Evolutionary conservation across 2,797 vertebrate genomes (phyloP), one percentile per base, ranked within the genome.

Genomic region (Numenius phaeopus): DNA sequence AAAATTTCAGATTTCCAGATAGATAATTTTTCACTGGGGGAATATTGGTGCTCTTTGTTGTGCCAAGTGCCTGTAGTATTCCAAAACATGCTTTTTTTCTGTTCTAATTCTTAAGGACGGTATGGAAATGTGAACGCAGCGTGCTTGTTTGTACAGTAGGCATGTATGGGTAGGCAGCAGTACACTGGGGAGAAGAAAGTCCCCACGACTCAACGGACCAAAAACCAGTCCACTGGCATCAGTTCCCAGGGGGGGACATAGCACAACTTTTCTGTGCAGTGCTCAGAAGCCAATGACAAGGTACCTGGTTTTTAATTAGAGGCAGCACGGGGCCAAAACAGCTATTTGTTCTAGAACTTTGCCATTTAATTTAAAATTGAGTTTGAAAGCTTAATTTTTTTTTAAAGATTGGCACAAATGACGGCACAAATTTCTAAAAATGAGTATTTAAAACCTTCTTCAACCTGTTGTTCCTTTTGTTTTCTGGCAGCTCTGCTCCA

Each of bases 11-110:
- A 46, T 90, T 83, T 57, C 47, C 66, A 59, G 79, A 90, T 80
- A 34, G 57, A 34, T 89, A 75, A 6, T 88, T 96, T 96, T 94
- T 97, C 83, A 78, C 69, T 55, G 91, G 79, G 52, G 78, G 34
- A 95, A 84, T 96, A 54, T 52, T 73, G 23, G 2, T 72, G 8
- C 11, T 89, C 78, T 62, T 91, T 94, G 75, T 71, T 87, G 64
- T 89, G 57, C 93, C 46, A 40, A 73, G 30, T 50, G n/a, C 77
- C 66, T 93, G 70, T 89, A 90, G 94, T 78, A 91, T 85, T 93
- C 85, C 58, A 94, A 58, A 83, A 67, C 29, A 49, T 91, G 54
- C 34, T 79, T 87, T 79, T 34, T 84, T 81, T 79, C 17, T 83
- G 20, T 46, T 81, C 26, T 14, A 49, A 46, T 83, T 84, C 24